Conservation (phyloP, 2,113 vertebrate genomes). For the Callithrix jacchus region DNA sequence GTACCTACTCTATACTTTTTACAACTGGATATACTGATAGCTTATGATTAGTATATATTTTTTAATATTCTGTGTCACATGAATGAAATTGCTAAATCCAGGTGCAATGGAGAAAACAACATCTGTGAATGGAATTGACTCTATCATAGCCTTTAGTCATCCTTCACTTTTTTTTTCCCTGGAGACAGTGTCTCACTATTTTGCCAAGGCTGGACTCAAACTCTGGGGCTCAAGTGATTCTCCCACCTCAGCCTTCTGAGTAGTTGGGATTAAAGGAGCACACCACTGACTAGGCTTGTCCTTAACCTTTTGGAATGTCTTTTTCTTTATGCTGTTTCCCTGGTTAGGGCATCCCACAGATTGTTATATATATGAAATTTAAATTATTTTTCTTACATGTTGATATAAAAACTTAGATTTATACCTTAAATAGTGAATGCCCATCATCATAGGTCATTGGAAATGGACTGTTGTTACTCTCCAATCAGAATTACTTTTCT, state of each 20-base stretch:
- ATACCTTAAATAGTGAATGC: not conserved
- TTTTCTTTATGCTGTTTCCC: constrained; percentile 20
- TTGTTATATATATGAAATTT: not conserved
- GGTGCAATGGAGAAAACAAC: not conserved
- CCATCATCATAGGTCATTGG: not conserved
- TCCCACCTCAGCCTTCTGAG: not conserved
- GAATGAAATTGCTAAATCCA: not conserved
- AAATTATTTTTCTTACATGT: constrained; percentile 17
- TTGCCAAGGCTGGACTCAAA: not conserved
- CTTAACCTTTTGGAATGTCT: not conserved
- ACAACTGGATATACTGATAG: not conserved
- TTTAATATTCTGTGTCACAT: not conserved
- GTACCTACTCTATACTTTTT: not conserved
- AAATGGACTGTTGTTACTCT: not conserved
- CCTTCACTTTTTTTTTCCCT: not conserved
- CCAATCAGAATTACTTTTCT: not conserved
- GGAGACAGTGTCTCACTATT: not conserved
- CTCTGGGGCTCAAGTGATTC: not conserved
- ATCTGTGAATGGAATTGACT: not conserved
- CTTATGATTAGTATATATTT: not conserved
- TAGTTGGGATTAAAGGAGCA: not conserved
- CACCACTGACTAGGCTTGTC: not conserved
- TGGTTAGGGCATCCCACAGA: not conserved
- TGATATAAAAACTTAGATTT: not conserved
- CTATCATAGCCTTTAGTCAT: not conserved